Conservation (phyloP, 2,113 vertebrate genomes). For the Psittacula cyanocephala region DNA sequence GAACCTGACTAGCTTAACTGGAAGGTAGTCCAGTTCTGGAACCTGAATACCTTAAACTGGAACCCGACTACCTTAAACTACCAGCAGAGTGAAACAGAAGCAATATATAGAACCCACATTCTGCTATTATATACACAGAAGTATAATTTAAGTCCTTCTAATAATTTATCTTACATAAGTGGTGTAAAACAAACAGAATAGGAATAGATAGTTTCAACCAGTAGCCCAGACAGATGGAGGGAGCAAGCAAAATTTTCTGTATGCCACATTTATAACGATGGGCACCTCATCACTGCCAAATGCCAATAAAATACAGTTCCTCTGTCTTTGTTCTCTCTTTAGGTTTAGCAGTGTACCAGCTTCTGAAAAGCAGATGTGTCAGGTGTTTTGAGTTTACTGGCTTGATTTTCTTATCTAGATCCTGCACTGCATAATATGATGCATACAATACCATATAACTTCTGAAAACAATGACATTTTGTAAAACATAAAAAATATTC, state of each 20-base stretch:
- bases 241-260: not conserved
- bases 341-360: not conserved
- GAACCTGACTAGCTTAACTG: not conserved
- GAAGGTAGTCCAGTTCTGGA: not conserved
- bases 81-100: not conserved
- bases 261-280: not conserved
- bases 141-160: not conserved
- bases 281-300: not conserved
- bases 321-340: not conserved
- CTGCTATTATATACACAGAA: not conserved
- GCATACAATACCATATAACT: not conserved
- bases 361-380: not conserved
- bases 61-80: not conserved
- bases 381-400: not conserved
- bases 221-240: not conserved
- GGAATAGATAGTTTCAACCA: not conserved
- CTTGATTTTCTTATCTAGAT: not conserved
- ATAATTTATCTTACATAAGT: fast-evolving
- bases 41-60: not conserved
- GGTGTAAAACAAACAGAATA: not conserved
- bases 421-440: not conserved
- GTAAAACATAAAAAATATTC: not conserved
- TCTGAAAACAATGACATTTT: not conserved
- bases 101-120: not conserved
- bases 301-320: not conserved